Base-by-base conservation (phyloP, 2,113 vertebrate genomes). In the Limnothrissa miodon region DNA sequence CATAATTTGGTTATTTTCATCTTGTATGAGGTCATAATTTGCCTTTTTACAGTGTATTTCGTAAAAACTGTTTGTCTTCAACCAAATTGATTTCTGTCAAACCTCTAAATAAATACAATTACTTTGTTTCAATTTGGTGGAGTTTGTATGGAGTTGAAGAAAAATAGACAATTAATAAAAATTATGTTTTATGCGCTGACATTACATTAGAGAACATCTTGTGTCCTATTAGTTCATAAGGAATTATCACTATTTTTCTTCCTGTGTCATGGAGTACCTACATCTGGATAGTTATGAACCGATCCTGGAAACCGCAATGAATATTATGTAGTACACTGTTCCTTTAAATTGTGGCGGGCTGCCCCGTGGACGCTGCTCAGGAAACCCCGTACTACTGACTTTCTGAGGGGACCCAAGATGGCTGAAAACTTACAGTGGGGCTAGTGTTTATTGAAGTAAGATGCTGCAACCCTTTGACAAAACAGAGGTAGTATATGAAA, bases 401-500 rank as follows among this genome's bases (percentile, higher is more conserved):
- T 93, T 89, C 95, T 96, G 96, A 95, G 94, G 94, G 95, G 96
- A 97, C 93, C 94, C 96, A 97, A 99, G 96, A 98, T 98, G 97
- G 97, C 96, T 93, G 95, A 94, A 93, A 89, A 90, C 93, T 97
- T 94, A 95, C 92, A 90, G 92, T 90, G 92, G 95, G 94, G 93
- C 89, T 90, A 92, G 95, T 94, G 94, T 89, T 92, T 93, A 92
- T 92, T 93, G 86, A 89, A 91, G 87, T 86, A 84, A 91, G 88
- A 92, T 90, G 82, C 89, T 87, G 78, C 56, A 39, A 92, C 93
- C 93, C 91, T 90, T 92, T 93, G 90, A 84, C 90, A 88, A 39
- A 90, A 91, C 90, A 88, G 86, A 82, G 74, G 1, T 89, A 79
- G 86, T 85, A 86, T 87, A 84, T 91, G 83, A 88, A 87, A 79